Percentiles rank a stretch among this genome's conserved stretches.
These are phyloP conservation scores for Syrista parreyssii DNA, from an alignment of 2,888 invertebrate genomes.

Conservation along the genomic window DNA sequence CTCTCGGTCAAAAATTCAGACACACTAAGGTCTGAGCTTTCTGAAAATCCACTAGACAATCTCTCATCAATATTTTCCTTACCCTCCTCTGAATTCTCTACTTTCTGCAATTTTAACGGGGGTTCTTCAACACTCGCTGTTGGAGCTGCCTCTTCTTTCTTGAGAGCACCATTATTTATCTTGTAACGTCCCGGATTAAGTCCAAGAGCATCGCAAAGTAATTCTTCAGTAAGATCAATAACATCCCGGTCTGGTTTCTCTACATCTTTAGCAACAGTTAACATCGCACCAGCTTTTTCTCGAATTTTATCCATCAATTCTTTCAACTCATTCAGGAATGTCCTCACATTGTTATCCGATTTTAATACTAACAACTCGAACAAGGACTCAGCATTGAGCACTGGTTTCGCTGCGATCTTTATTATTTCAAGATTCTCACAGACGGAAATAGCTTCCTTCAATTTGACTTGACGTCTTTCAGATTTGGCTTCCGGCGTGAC, in stretches of 20 bases:
- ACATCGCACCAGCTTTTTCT: slow-evolving; percentile 46
- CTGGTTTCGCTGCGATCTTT: slow-evolving; percentile 60
- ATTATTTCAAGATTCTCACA: slow-evolving; percentile 56
- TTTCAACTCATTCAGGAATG: slow-evolving; percentile 55
- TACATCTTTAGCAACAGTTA: slow-evolving; percentile 37
- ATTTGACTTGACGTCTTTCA: slow-evolving; percentile 55
- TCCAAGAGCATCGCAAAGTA: slow-evolving; percentile 52
- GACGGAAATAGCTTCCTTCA: slow-evolving; percentile 58
- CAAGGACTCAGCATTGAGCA: slow-evolving; percentile 54
- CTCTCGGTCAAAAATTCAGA: slow-evolving; percentile 54
- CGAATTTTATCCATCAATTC: slow-evolving; percentile 51
- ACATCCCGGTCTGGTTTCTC: slow-evolving; percentile 39
- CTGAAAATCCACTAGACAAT: slow-evolving; percentile 51
- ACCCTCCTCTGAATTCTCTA: slow-evolving; percentile 41
- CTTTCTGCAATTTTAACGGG: slow-evolving; percentile 48
- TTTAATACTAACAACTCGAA: slow-evolving; percentile 57
- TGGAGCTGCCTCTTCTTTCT: slow-evolving; percentile 32
- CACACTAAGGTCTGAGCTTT: slow-evolving; percentile 53
- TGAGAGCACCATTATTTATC: slow-evolving; percentile 45
- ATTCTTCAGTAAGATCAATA: slow-evolving; percentile 50
- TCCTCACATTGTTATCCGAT: slow-evolving; percentile 54
- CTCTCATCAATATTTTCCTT: slow-evolving; percentile 54
- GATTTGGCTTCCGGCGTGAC: slow-evolving; percentile 60
- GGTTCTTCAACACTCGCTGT: slow-evolving; percentile 42
- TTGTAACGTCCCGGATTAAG: slow-evolving; percentile 54